Evolutionary conservation across 2,797 vertebrate species (phyloP).

Genomic region (Agapornis canus): DNA sequence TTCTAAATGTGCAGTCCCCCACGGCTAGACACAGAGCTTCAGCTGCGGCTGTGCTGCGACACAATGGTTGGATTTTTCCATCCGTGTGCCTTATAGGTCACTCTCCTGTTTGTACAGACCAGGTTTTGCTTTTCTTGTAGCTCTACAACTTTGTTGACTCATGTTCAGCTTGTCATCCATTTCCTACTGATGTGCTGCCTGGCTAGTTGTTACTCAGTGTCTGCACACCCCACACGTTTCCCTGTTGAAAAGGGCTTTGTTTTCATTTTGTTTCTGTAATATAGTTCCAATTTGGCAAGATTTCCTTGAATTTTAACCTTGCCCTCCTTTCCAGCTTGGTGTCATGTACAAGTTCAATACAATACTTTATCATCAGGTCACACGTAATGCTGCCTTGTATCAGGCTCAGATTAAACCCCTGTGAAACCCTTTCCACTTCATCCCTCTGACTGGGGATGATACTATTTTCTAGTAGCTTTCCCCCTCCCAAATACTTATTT

Average conservation of each 20-base stretch:
- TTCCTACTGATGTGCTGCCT: background rate
- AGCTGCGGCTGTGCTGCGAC: background rate
- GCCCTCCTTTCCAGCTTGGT: background rate
- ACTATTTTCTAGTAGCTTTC: background rate
- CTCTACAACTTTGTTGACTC: background rate
- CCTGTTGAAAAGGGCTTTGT: background rate
- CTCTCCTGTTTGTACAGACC: background rate
- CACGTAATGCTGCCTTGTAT: background rate
- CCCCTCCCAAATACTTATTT: rapidly evolving
- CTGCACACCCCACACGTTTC: background rate
- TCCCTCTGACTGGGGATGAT: background rate
- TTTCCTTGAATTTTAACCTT: background rate
- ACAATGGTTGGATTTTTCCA: background rate
- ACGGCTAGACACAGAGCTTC: background rate
- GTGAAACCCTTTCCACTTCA: background rate
- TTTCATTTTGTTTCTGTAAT: background rate
- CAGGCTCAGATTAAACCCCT: background rate
- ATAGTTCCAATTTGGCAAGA: background rate
- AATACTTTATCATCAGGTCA: background rate
- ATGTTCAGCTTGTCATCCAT: background rate
- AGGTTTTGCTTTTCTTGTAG: background rate
- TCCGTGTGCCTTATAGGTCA: background rate
- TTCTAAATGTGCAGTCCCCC: background rate
- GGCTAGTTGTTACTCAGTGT: background rate
- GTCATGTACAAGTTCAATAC: background rate